These are phyloP conservation scores for Podabrus alpinus DNA, from an alignment of 2,888 invertebrate species.

Conservation along the genomic window DNA sequence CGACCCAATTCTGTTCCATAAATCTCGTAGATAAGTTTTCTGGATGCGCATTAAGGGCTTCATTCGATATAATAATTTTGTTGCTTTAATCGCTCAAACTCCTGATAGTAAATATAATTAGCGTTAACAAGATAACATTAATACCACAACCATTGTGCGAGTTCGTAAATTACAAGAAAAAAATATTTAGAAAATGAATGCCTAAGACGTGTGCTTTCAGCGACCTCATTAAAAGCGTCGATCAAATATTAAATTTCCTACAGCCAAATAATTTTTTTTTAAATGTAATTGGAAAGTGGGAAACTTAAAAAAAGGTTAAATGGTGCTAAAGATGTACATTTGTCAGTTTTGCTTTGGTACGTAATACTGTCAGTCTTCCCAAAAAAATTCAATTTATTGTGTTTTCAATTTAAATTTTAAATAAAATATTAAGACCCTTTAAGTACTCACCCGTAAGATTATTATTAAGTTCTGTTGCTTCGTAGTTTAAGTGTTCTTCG, in stretches of 20 bases:
- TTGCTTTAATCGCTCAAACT: background rate
- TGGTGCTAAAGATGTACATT: background rate
- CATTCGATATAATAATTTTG: background rate
- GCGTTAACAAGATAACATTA: background rate
- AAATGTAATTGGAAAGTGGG: background rate
- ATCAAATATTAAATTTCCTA: background rate
- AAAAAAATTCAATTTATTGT: no score
- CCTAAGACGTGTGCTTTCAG: background rate
- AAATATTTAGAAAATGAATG: background rate
- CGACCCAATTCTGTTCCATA: background rate
- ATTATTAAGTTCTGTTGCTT: constrained; percentile 50
- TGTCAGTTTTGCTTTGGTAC: background rate
- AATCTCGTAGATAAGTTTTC: background rate
- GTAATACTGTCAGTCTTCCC: background rate
- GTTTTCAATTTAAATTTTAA: background rate
- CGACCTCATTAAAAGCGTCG: background rate
- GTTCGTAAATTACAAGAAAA: background rate
- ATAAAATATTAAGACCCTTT: background rate
- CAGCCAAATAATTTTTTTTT: no score
- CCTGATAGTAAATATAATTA: background rate
- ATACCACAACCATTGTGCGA: background rate
- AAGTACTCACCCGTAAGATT: constrained; percentile 53
- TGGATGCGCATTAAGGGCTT: background rate
- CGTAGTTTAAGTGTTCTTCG: constrained; percentile 42
- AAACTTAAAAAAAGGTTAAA: background rate